Percentiles rank a stretch among this genome's conserved stretches.
These are phyloP conservation scores for Drosophila meridionalis DNA, from an alignment of 2,888 invertebrate genomes.

Conservation along the genomic window DNA sequence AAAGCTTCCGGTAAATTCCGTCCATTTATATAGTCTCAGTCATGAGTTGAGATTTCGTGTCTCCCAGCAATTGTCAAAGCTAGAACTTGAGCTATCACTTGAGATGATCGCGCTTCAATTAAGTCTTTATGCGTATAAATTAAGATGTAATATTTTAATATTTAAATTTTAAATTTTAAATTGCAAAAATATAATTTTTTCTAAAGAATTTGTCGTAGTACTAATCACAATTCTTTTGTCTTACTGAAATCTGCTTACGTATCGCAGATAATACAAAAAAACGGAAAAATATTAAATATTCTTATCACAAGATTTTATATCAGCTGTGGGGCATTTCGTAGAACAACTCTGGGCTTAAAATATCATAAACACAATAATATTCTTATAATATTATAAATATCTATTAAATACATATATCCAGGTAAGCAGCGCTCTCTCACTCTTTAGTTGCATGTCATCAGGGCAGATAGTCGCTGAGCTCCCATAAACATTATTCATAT, in stretches of 20 bases:
- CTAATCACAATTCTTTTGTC: neutral
- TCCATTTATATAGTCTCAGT: conserved; percentile 1
- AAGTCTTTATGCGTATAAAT: neutral
- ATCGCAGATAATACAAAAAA: neutral
- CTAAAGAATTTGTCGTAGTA: neutral
- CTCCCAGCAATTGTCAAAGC: neutral
- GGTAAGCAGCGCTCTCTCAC: neutral
- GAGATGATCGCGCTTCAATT: neutral
- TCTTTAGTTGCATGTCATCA: neutral
- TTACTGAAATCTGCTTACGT: neutral
- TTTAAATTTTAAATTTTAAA: neutral
- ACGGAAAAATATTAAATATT: neutral
- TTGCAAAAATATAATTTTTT: neutral
- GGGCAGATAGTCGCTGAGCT: neutral
- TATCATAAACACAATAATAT: neutral
- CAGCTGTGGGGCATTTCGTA: neutral
- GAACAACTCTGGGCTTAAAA: neutral
- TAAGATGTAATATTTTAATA: neutral
- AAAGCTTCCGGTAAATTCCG: neutral
- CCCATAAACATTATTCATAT: neutral
- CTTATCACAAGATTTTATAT: neutral
- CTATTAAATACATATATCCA: neutral
- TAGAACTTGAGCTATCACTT: neutral
- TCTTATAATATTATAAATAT: neutral
- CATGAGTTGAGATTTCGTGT: neutral